Conservation (phyloP, 2,113 vertebrate species). For the Nothobranchius kuhntae region DNA sequence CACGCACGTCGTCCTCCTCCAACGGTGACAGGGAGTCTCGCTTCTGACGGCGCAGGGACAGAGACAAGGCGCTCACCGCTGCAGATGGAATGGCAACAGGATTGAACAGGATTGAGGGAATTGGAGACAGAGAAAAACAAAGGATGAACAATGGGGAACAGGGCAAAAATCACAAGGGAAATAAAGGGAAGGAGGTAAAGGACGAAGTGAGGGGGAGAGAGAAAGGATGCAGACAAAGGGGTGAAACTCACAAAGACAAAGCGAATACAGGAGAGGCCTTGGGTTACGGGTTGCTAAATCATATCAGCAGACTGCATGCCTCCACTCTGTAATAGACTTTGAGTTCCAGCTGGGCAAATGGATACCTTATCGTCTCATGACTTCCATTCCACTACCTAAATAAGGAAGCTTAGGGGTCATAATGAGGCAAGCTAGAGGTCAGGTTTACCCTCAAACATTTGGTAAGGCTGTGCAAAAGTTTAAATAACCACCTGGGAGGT, state of each 20-base stretch:
- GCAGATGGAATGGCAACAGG: slow-evolving; percentile 6
- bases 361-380: slow-evolving; percentile 51
- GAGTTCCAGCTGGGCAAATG: slow-evolving; percentile 60
- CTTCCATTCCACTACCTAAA: slow-evolving; percentile 28
- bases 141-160: slow-evolving; percentile 50
- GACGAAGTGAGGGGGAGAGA: slow-evolving; percentile 21
- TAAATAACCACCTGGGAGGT: too few relatives aligned
- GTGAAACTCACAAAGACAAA: slow-evolving; percentile 52
- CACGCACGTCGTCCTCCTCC: slow-evolving; percentile 89
- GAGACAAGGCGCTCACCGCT: slow-evolving; percentile 81
- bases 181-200: slow-evolving; percentile 48
- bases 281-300: slow-evolving; percentile 57
- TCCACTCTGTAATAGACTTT: slow-evolving; percentile 62
- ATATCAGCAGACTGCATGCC: slow-evolving; percentile 67
- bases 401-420: slow-evolving; percentile 10
- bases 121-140: slow-evolving; percentile 39
- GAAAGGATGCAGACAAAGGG: slow-evolving; percentile 55
- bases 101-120: slow-evolving; percentile 6
- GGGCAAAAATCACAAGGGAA: slow-evolving; percentile 57
- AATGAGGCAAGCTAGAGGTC: slow-evolving; percentile 6
- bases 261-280: slow-evolving; percentile 50
- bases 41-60: slow-evolving; percentile 86
- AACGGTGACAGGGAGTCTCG: slow-evolving; percentile 84
- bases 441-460: slow-evolving; percentile 3
- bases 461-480: too few relatives aligned